Evolutionary conservation across 1,140 invertebrate genomes (phyloP).

Genomic region (Ruditapes philippinarum): DNA sequence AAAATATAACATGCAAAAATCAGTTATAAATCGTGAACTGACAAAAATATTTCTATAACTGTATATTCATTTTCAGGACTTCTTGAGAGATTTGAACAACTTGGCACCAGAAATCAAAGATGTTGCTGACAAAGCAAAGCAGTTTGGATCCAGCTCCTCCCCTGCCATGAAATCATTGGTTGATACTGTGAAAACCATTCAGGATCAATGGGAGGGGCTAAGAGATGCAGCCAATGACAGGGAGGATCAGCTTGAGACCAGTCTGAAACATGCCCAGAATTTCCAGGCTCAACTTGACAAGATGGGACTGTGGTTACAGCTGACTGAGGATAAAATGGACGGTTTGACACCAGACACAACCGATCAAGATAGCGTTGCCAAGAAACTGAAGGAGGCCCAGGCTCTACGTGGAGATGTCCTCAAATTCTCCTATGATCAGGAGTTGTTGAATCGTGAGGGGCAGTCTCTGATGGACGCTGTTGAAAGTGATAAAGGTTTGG

Average conservation of each 20-base stretch:
- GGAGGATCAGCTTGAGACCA: slow-evolving; percentile 76
- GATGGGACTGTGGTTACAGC: slow-evolving; percentile 95
- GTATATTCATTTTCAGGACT: slow-evolving; percentile 63
- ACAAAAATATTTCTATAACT: too few relatives aligned
- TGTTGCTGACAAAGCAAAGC: slow-evolving; percentile 95
- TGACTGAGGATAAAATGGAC: slow-evolving; percentile 94
- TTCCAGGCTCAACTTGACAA: slow-evolving; percentile 94
- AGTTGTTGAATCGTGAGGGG: slow-evolving; percentile 93
- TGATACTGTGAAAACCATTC: slow-evolving; percentile 75
- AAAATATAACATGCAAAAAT: too few relatives aligned
- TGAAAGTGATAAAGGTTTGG: slow-evolving; percentile 96
- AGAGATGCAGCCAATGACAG: slow-evolving; percentile 73
- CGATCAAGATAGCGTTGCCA: slow-evolving; percentile 94
- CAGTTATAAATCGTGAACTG: too few relatives aligned
- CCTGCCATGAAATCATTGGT: slow-evolving; percentile 71
- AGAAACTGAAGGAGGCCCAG: slow-evolving; percentile 95
- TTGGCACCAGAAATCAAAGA: slow-evolving; percentile 76
- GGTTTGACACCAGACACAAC: slow-evolving; percentile 94
- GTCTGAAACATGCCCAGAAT: slow-evolving; percentile 94
- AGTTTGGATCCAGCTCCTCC: slow-evolving; percentile 89
- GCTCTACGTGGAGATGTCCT: slow-evolving; percentile 95
- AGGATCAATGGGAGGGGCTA: slow-evolving; percentile 79
- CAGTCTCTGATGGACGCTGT: slow-evolving; percentile 94
- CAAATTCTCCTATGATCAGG: slow-evolving; percentile 96
- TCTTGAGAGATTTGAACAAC: slow-evolving; percentile 79